Percentiles rank a stretch among this genome's conserved stretches.
Conservation (phyloP, 2,113 vertebrate genomes). For the Phalacrocorax brasilianus region DNA sequence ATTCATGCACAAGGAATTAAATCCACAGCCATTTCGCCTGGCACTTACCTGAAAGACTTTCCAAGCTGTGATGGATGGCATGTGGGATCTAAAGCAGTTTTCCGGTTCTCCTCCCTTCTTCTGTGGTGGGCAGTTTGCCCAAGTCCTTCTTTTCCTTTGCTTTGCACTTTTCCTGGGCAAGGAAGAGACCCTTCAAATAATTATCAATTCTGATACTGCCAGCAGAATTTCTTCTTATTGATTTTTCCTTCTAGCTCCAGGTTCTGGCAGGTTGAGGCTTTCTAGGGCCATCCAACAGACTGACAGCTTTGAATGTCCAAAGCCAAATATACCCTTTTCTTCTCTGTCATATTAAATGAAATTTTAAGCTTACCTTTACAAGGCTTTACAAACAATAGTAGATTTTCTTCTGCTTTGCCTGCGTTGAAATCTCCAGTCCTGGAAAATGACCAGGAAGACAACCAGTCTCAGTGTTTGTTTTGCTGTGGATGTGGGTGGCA, state of each 20-base stretch:
- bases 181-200: background rate
- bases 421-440: background rate
- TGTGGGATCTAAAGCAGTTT: background rate
- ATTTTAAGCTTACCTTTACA: background rate
- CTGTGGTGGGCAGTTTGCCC: background rate
- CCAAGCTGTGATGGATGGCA: background rate
- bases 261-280: background rate
- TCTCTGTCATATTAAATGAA: background rate
- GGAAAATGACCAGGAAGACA: background rate
- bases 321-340: background rate
- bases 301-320: background rate
- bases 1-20: background rate
- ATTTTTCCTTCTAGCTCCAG: background rate
- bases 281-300: background rate
- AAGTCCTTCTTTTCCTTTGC: background rate
- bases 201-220: background rate
- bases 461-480: background rate
- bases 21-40: background rate
- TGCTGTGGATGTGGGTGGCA: background rate
- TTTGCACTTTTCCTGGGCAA: background rate
- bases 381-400: background rate
- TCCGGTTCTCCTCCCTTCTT: background rate
- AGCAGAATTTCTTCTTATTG: slow-evolving; percentile 32
- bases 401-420: background rate
- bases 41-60: background rate